These are phyloP conservation scores for Alauda arvensis DNA, from an alignment of 2,797 vertebrate species.

Conservation along the genomic window DNA sequence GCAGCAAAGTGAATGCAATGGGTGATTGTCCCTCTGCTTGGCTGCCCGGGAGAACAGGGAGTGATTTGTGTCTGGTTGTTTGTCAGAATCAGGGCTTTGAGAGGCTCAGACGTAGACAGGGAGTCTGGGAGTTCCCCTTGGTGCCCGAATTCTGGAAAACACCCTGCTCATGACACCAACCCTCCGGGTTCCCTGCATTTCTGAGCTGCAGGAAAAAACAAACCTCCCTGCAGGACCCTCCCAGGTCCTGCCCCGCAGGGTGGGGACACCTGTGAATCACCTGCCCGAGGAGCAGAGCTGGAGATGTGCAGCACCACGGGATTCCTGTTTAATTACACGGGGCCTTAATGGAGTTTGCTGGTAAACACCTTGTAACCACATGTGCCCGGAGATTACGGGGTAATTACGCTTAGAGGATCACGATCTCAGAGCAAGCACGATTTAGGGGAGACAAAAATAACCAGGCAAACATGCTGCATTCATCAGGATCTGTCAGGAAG, in stretches of 20 bases:
- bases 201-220: background rate
- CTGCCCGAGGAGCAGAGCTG: background rate
- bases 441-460: constrained; percentile 51
- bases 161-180: background rate
- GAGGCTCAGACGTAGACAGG: background rate
- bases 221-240: background rate
- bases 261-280: background rate
- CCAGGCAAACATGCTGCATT: background rate
- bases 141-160: background rate
- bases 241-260: background rate
- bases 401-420: constrained; percentile 54
- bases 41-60: background rate
- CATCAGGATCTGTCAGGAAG: background rate
- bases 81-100: background rate
- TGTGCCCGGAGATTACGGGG: constrained; percentile 29
- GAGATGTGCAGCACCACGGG: background rate
- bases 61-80: background rate
- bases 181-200: background rate
- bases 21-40: background rate
- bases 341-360: constrained; percentile 47
- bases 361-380: constrained; percentile 58
- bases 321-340: constrained; percentile 51
- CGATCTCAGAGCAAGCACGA: background rate
- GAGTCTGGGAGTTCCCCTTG: background rate
- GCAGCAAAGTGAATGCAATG: background rate